Base-by-base conservation (phyloP, 2,888 invertebrate species). In the Plebejus anna region DNA sequence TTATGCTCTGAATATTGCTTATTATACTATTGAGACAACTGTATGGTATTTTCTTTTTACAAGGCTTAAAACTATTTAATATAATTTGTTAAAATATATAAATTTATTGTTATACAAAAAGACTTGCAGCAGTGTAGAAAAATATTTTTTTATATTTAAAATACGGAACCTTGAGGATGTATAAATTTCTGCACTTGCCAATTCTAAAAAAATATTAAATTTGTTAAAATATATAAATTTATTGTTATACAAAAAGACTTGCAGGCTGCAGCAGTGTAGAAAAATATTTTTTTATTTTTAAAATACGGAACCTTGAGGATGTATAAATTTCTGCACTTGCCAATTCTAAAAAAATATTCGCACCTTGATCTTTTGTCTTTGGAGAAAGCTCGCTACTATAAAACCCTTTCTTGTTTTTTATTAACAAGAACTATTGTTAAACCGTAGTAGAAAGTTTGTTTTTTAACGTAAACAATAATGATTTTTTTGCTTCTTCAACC, bases 311-410 rank as follows among this genome's bases (percentile, higher is more conserved):
- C 66, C 66, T 32, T 0, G 32, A 5, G 22, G 66, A 11, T 36
- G 13, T 13, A 32, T 4, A 28, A 61, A 32, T 13, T 59, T 66
- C 11, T 32, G 66, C 32, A 32, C 61, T 66, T 66, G 61, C 4
- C 61, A 36, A 16, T 16, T 36, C 66, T 6, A n/a, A 36, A 66
- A 61, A 66, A 32, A 66, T 13, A 66, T 66, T 66, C 66, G 66
- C 36, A 66, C 66, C 66, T 81, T 79, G 76, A 78, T 70, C 79
- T 78, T 83, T 92, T 92, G 89, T 92, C 85, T 82, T 82, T 75
- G 79, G 88, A 83, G 90, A 92, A 92, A 91, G 91, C 91, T 84
- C 83, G 66, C 66, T 66, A 66, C 66, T 36, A 36, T 36, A 66
- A 66, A 66, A 66, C 66, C 66, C 66, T 66, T 66, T 66, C 13